Conservation (phyloP, 2,113 vertebrate genomes). For the Amphiprion percula region DNA sequence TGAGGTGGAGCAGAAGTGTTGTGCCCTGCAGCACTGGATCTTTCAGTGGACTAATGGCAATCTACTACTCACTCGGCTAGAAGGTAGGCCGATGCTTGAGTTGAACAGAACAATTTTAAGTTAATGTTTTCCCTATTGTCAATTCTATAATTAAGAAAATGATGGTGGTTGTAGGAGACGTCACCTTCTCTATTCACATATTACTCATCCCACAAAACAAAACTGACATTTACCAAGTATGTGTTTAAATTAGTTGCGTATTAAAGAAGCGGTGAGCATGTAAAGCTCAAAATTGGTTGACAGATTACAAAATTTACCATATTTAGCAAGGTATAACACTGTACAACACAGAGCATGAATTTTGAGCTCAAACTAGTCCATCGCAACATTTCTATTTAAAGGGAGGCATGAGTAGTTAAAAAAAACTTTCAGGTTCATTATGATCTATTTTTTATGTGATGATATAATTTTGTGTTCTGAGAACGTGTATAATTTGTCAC, state of each 20-base stretch:
- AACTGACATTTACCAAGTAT: neutral
- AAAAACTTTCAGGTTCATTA: too few relatives aligned
- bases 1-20: constrained; percentile 90
- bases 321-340: too few relatives aligned
- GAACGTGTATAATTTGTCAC: neutral
- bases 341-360: too few relatives aligned
- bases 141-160: neutral
- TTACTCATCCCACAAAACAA: neutral
- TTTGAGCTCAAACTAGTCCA: too few relatives aligned
- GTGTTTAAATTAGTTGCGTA: neutral
- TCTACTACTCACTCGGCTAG: constrained; percentile 91
- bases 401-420: too few relatives aligned
- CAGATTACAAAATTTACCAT: too few relatives aligned
- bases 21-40: constrained; percentile 96
- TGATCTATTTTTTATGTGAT: too few relatives aligned
- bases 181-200: neutral
- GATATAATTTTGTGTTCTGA: too few relatives aligned
- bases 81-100: constrained; percentile 84
- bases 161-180: neutral
- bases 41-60: constrained; percentile 98
- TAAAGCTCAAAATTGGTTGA: neutral
- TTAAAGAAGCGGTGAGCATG: neutral
- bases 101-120: neutral
- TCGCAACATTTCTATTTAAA: too few relatives aligned
- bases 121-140: neutral